These are phyloP conservation scores for Nudaria mundana DNA, from an alignment of 2,888 invertebrate genomes.

Conservation along the genomic window DNA sequence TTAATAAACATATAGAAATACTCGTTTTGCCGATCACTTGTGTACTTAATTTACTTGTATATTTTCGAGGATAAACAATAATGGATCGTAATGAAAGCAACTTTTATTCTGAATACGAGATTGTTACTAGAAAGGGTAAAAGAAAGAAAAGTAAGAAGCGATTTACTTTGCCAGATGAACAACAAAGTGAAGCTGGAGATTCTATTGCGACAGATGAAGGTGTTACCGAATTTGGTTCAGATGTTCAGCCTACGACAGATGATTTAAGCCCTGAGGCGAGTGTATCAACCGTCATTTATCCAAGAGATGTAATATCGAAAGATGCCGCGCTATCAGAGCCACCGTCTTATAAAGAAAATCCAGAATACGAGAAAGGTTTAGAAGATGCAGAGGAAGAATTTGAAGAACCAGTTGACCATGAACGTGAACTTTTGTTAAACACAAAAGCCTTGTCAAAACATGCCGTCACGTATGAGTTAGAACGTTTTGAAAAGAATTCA, in stretches of 20 bases:
- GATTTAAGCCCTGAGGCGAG: background rate
- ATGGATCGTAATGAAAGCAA: no score
- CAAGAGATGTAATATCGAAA: conserved; percentile 8
- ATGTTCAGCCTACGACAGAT: conserved; percentile 10
- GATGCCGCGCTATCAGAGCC: conserved; percentile 14
- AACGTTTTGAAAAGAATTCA: conserved; percentile 58
- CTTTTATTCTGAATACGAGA: conserved; percentile 15
- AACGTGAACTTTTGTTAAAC: conserved; percentile 12
- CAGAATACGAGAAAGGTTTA: background rate
- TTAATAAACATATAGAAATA: conserved; percentile 20
- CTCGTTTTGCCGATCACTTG: conserved; percentile 13
- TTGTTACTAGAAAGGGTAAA: conserved; percentile 18
- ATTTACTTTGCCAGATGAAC: conserved; percentile 6
- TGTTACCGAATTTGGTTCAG: conserved; percentile 14
- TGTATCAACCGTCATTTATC: background rate
- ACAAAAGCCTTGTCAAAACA: conserved; percentile 42
- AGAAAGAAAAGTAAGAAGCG: conserved; percentile 14
- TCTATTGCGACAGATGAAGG: conserved; percentile 14
- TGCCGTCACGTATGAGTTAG: conserved; percentile 56
- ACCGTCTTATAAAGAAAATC: conserved; percentile 1
- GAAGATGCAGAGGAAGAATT: background rate
- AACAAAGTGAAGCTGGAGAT: conserved; percentile 16
- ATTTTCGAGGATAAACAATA: background rate
- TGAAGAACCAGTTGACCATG: background rate
- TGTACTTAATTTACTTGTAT: conserved; percentile 1